Conservation (phyloP, 1,140 invertebrate species). For the Drosophila azteca region DNA sequence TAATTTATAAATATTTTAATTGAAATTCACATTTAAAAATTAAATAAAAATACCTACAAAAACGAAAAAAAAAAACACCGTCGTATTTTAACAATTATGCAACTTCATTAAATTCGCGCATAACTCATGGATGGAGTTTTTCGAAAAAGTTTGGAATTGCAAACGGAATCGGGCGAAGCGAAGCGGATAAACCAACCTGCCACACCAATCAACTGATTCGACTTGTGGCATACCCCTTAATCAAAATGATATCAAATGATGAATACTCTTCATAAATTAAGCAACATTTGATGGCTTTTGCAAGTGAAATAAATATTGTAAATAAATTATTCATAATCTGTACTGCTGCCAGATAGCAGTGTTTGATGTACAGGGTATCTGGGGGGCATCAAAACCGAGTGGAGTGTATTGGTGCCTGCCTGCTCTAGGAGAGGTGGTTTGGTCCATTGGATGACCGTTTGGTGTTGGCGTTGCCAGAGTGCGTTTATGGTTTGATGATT, state of each 20-base stretch:
- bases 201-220: not conserved
- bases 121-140: constrained; percentile 57
- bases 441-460: constrained; percentile 40
- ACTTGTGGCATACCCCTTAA: not conserved
- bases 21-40: constrained; percentile 13
- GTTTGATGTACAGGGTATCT: too few relatives aligned
- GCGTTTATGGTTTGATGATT: constrained; percentile 83
- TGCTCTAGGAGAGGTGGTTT: not conserved
- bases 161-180: constrained; percentile 45
- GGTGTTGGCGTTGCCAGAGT: constrained; percentile 61
- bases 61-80: too few relatives aligned
- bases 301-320: not conserved
- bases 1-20: not conserved
- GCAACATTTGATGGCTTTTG: too few relatives aligned
- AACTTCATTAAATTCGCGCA: constrained; percentile 67
- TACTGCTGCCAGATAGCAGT: not conserved
- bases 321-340: not conserved
- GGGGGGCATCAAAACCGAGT: too few relatives aligned
- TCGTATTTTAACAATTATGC: constrained; percentile 66
- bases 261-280: too few relatives aligned
- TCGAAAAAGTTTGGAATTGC: constrained; percentile 41
- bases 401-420: too few relatives aligned
- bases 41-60: constrained; percentile 23
- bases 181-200: constrained; percentile 25
- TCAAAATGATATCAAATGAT: not conserved